Evolutionary conservation across 2,888 invertebrate genomes (phyloP).

Genomic region (Polietes domitor): DNA sequence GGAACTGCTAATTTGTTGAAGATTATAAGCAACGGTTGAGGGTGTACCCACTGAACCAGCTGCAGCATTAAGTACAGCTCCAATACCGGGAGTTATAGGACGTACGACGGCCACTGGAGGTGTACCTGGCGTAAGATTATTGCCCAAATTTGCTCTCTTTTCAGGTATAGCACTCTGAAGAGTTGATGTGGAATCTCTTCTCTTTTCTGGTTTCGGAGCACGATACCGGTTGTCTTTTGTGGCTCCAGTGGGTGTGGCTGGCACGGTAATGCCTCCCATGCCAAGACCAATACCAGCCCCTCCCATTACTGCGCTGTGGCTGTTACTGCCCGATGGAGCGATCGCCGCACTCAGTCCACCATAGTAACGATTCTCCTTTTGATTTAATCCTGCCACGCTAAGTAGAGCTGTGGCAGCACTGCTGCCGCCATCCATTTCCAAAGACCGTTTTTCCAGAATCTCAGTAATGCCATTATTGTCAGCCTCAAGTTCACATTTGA

Average conservation of each 20-base stretch:
- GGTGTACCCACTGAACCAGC: slow-evolving; percentile 74
- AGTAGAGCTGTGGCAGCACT: slow-evolving; percentile 80
- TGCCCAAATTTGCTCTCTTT: slow-evolving; percentile 77
- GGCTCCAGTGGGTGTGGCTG: slow-evolving; percentile 63
- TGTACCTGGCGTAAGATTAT: slow-evolving; percentile 67
- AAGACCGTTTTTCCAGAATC: slow-evolving; percentile 94
- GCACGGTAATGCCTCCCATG: slow-evolving; percentile 64
- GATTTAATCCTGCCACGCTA: slow-evolving; percentile 83
- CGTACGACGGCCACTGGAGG: slow-evolving; percentile 76
- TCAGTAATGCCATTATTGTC: slow-evolving; percentile 99
- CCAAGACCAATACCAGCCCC: slow-evolving; percentile 61
- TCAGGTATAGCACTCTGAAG: slow-evolving; percentile 76
- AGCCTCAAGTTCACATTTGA: slow-evolving; percentile 99
- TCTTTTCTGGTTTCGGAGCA: slow-evolving; percentile 86
- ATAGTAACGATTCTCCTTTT: slow-evolving; percentile 91
- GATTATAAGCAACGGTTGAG: slow-evolving; percentile 84
- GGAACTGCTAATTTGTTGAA: slow-evolving; percentile 90
- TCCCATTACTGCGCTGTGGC: slow-evolving; percentile 68
- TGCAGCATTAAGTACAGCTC: slow-evolving; percentile 75
- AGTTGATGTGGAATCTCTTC: slow-evolving; percentile 85
- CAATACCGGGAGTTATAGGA: slow-evolving; percentile 73
- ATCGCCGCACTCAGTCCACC: slow-evolving; percentile 69
- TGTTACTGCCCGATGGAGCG: slow-evolving; percentile 71
- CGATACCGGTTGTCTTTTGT: slow-evolving; percentile 81
- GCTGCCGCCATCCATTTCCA: slow-evolving; percentile 88